phyloP scores from a whole-genome alignment of 2,797 vertebrate species.

The Clarias pachynema region DNA sequence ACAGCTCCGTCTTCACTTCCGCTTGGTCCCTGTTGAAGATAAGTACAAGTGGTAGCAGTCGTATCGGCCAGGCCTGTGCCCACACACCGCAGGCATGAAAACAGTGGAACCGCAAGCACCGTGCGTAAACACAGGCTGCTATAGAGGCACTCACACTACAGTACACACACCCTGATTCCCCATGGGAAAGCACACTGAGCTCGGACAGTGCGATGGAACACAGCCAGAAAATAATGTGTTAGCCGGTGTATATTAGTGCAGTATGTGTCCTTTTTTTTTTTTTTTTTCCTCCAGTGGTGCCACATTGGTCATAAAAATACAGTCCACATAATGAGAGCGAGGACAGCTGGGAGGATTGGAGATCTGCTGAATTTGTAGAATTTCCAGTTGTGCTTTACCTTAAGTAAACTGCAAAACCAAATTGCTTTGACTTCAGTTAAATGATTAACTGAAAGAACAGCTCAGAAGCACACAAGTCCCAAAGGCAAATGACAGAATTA shows the following conservation, averaged over 20 bases:
- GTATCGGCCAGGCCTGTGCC: slow-evolving; percentile 57
- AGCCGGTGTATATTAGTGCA: slow-evolving; percentile 1
- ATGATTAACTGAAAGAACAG: slow-evolving; percentile 17
- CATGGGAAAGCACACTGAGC: slow-evolving; percentile 6
- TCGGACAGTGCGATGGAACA: not conserved
- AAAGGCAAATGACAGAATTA: slow-evolving; percentile 11
- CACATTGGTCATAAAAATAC: slow-evolving; percentile 10
- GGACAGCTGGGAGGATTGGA: slow-evolving; percentile 15
- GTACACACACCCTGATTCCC: slow-evolving; percentile 22
- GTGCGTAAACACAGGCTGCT: slow-evolving; percentile 35
- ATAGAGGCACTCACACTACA: slow-evolving; percentile 16
- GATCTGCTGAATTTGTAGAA: slow-evolving; percentile 30
- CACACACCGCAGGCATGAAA: slow-evolving; percentile 46
- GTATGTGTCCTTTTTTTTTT: not conserved
- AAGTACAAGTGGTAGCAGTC: slow-evolving; percentile 61
- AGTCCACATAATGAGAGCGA: not conserved
- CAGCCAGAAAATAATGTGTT: slow-evolving; percentile 27
- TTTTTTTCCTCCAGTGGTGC: not conserved
- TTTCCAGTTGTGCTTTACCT: slow-evolving; percentile 8
- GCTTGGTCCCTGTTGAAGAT: slow-evolving; percentile 62
- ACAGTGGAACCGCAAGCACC: slow-evolving; percentile 19
- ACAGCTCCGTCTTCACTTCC: slow-evolving; percentile 57
- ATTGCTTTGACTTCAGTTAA: slow-evolving; percentile 6
- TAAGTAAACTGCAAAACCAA: slow-evolving; percentile 7
- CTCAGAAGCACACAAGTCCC: not conserved